These are phyloP conservation scores for Pheosia gnoma DNA, from an alignment of 2,888 invertebrate species.

Conservation along the genomic window DNA sequence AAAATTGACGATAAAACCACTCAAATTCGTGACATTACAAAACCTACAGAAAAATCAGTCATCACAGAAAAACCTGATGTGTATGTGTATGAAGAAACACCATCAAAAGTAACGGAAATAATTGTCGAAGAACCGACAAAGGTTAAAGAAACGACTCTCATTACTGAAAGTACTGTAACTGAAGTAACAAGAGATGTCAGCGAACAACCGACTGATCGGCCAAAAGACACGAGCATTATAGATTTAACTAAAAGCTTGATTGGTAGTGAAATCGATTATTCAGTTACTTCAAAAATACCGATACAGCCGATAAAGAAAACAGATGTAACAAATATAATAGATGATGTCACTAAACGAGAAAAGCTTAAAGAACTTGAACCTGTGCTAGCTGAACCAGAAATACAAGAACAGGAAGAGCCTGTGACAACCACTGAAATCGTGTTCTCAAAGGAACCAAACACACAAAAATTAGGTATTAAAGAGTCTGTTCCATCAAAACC, in stretches of 20 bases:
- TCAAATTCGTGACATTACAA: neutral
- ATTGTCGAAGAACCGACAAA: slow-evolving; percentile 3
- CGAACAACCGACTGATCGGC: neutral
- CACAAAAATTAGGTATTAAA: slow-evolving; percentile 12
- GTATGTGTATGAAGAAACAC: neutral
- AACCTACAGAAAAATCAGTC: slow-evolving; percentile 1
- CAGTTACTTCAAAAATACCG: slow-evolving; percentile 35
- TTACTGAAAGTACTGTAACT: slow-evolving; percentile 31
- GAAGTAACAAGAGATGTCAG: neutral
- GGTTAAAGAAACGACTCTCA: slow-evolving; percentile 63
- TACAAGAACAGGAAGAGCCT: slow-evolving; percentile 1
- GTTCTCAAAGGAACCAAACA: slow-evolving; percentile 14
- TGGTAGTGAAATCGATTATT: slow-evolving; percentile 48
- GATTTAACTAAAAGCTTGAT: slow-evolving; percentile 36
- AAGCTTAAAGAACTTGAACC: slow-evolving; percentile 5
- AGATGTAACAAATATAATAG: slow-evolving; percentile 4
- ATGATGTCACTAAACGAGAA: slow-evolving; percentile 7
- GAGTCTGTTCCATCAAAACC: slow-evolving; percentile 25
- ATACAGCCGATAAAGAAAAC: slow-evolving; percentile 18
- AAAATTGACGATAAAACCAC: neutral
- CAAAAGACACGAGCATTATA: slow-evolving; percentile 15
- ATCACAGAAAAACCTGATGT: neutral
- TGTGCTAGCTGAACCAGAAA: neutral
- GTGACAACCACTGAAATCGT: slow-evolving; percentile 2
- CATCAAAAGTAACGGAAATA: neutral